Evolutionary conservation across 2,888 invertebrate genomes (phyloP).

Genomic region (Agrilus biguttatus): DNA sequence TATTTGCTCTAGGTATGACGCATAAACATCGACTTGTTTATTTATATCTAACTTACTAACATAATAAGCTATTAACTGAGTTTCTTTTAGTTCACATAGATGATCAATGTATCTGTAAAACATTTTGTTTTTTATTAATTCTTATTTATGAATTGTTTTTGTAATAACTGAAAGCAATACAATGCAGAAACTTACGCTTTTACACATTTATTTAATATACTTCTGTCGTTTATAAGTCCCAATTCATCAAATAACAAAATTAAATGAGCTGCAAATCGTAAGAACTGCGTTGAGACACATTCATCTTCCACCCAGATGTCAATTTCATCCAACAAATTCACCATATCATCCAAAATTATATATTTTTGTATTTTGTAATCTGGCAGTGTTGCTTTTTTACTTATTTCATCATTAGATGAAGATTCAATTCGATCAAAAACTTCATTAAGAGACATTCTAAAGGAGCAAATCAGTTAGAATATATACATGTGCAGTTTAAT

Average conservation of each 20-base stretch:
- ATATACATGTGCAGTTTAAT: background rate
- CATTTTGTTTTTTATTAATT: background rate
- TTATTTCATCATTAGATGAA: slow-evolving; percentile 38
- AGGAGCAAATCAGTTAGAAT: slow-evolving; percentile 11
- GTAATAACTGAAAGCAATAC: background rate
- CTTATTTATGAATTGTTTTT: background rate
- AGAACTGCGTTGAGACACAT: slow-evolving; percentile 40
- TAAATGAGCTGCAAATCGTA: slow-evolving; percentile 75
- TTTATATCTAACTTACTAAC: slow-evolving; percentile 59
- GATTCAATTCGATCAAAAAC: slow-evolving; percentile 54
- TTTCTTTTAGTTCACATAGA: slow-evolving; percentile 59
- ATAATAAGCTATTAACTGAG: slow-evolving; percentile 73
- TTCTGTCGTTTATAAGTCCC: slow-evolving; percentile 55
- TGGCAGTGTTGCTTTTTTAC: slow-evolving; percentile 45
- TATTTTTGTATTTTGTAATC: slow-evolving; percentile 71
- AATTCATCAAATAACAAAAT: slow-evolving; percentile 69
- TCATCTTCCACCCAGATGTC: slow-evolving; percentile 46
- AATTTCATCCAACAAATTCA: slow-evolving; percentile 56
- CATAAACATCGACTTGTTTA: slow-evolving; percentile 44
- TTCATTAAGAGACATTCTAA: slow-evolving; percentile 49
- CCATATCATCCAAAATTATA: slow-evolving; percentile 70
- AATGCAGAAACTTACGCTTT: slow-evolving; percentile 42
- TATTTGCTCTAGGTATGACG: slow-evolving; percentile 55
- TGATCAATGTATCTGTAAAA: slow-evolving; percentile 43
- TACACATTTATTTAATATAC: slow-evolving; percentile 60